Evolutionary conservation across 2,888 invertebrate genomes (phyloP), one percentile per base, ranked within the genome.

Genomic region (Panzeria rudis): DNA sequence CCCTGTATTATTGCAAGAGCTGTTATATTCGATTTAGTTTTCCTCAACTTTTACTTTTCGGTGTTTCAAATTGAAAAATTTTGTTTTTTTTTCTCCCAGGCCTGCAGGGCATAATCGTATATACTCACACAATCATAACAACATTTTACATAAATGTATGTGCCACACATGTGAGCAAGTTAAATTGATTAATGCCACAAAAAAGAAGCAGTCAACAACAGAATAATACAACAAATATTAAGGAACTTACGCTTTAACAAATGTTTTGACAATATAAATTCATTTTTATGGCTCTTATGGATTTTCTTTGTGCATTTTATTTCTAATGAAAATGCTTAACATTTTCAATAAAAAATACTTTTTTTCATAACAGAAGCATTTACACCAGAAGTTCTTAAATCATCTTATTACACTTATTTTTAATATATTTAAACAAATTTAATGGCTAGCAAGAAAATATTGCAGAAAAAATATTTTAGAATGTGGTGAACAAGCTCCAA

Each of bases 181-280:
- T 20, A 66, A 68, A 68, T 73, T 68, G 50, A 73, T 73, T 61
- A 61, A 29, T 62, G 72, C 41, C 17, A 25, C 44, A 35, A 41
- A 44, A 52, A 38, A 69, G 20, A 50, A 35, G 15, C 29, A 61
- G 15, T 3, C 41, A 50, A 75, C 35, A 61, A 20, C 29, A 54
- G 52, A 44, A 69, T 25, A 25, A n/a, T 29, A 41, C n/a, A 41
- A 41, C 13, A 41, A 59, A 38, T 32, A 50, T 41, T 72, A 68
- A 81, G 52, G 41, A 75, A 68, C 41, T 69, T 32, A 54, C 54
- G 62, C 62, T 71, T 54, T 62, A 54, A 47, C 71, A 62, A 68
- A 71, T 38, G 56, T 76, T 76, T 76, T 76, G 15, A 47, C 47
- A 44, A 54, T 25, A 75, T 38, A 56, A 66, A 78, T 15, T 54